Evolutionary conservation across 92 coral and sea anemone species (phyloP).

Genomic region (Actinostola sp.): DNA sequence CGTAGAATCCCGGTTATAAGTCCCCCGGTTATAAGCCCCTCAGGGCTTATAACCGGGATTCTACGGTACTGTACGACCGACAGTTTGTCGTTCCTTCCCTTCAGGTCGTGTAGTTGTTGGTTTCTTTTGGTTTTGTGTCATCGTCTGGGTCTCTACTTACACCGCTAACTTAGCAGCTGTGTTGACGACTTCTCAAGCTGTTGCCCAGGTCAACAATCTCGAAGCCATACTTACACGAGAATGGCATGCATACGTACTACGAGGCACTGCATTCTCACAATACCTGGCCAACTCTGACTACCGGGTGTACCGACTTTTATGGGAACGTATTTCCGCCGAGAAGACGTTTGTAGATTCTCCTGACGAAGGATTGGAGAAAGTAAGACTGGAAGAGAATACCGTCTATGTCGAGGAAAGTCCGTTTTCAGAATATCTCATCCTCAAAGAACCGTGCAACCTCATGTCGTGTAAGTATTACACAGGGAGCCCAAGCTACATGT

Average conservation of each 20-base stretch:
- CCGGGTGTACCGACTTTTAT: slow-evolving; percentile 29
- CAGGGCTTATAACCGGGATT: too few species aligned
- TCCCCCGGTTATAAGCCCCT: too few species aligned
- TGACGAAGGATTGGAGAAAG: slow-evolving; percentile 35
- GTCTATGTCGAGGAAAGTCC: slow-evolving; percentile 60
- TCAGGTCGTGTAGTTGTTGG: slow-evolving; percentile 58
- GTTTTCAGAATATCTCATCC: slow-evolving; percentile 40
- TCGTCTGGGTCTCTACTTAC: slow-evolving; percentile 60
- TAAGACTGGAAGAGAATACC: slow-evolving; percentile 22
- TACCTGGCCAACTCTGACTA: slow-evolving; percentile 32
- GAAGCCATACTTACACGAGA: slow-evolving; percentile 36
- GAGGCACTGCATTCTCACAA: slow-evolving; percentile 35
- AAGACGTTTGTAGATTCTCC: slow-evolving; percentile 26
- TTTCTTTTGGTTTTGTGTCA: slow-evolving; percentile 51
- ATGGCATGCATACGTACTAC: slow-evolving; percentile 19
- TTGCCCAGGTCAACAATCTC: slow-evolving; percentile 21
- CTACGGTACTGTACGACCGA: too few species aligned
- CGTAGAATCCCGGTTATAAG: too few species aligned
- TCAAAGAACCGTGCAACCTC: slow-evolving; percentile 56
- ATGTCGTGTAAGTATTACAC: slow-evolving; percentile 31
- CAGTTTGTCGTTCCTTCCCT: neutral
- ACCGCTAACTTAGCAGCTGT: slow-evolving; percentile 62
- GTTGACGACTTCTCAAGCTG: slow-evolving; percentile 27
- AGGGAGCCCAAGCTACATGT: too few species aligned
- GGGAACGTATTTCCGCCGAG: slow-evolving; percentile 38